phyloP scores from a whole-genome alignment of 2,797 vertebrate species.

The Bovichtus diacanthus region DNA sequence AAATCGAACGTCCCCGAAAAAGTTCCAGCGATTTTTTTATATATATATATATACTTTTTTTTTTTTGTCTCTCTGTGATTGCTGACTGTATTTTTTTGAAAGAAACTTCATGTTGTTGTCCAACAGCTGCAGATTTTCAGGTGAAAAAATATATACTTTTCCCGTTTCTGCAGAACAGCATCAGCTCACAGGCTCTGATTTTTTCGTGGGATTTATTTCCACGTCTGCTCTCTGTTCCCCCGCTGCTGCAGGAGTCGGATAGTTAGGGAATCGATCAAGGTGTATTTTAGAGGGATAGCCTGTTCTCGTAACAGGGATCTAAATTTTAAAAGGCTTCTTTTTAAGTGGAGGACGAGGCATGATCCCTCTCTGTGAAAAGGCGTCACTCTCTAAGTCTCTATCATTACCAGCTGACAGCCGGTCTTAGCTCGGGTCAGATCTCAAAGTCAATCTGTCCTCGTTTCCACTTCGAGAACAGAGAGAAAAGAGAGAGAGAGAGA shows the following conservation, averaged over 20 bases:
- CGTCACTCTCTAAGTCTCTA: conserved; percentile 70
- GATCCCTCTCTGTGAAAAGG: conserved; percentile 72
- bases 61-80: no score
- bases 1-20: not conserved
- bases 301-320: conserved; percentile 72
- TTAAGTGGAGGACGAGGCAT: conserved; percentile 67
- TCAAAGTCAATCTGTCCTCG: conserved; percentile 74
- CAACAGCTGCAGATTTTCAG: not conserved
- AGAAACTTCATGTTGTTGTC: not conserved
- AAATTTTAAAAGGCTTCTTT: conserved; percentile 76
- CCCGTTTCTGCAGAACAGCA: conserved; percentile 31
- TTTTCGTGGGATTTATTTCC: conserved; percentile 49
- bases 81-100: not conserved
- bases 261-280: conserved; percentile 66
- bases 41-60: no score
- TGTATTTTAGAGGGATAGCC: conserved; percentile 65
- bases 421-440: conserved; percentile 70
- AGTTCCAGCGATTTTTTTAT: no score
- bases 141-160: no score
- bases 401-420: conserved; percentile 75
- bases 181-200: conserved; percentile 19
- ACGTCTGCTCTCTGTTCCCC: conserved; percentile 31
- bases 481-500: conserved; percentile 19
- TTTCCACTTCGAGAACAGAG: conserved; percentile 55
- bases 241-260: conserved; percentile 42